phyloP scores from a whole-genome alignment of 2,888 invertebrate genomes.

The Protonemura montana region DNA sequence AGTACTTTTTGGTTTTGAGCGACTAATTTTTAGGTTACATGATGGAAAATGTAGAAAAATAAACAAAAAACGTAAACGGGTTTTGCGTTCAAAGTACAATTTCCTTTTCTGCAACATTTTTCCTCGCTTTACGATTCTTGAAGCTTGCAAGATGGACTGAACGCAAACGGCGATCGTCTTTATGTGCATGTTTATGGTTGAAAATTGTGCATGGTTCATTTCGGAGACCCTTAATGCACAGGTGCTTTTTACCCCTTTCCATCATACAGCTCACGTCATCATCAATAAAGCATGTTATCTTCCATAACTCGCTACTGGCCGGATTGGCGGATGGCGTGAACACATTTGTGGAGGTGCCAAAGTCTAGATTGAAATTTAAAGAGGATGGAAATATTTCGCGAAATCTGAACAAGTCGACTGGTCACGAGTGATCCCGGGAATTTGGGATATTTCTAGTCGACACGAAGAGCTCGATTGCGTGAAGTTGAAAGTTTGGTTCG shows the following conservation, averaged over 20 bases:
- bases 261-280: neutral
- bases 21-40: too few relatives aligned
- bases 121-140: neutral
- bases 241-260: neutral
- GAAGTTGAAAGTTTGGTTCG: neutral
- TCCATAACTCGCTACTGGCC: neutral
- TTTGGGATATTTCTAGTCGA: neutral
- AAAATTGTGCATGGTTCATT: neutral
- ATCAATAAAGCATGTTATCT: neutral
- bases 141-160: neutral
- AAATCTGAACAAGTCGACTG: neutral
- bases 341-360: neutral
- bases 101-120: neutral
- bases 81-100: neutral
- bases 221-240: neutral
- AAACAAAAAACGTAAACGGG: neutral
- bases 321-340: neutral
- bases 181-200: neutral
- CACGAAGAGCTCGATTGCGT: neutral
- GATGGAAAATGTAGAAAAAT: too few relatives aligned
- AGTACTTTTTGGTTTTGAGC: neutral
- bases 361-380: neutral
- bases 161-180: neutral
- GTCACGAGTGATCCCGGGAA: neutral
- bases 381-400: neutral